These are phyloP conservation scores for Margarornis squamiger DNA, from an alignment of 2,797 vertebrate genomes.

Conservation along the genomic window DNA sequence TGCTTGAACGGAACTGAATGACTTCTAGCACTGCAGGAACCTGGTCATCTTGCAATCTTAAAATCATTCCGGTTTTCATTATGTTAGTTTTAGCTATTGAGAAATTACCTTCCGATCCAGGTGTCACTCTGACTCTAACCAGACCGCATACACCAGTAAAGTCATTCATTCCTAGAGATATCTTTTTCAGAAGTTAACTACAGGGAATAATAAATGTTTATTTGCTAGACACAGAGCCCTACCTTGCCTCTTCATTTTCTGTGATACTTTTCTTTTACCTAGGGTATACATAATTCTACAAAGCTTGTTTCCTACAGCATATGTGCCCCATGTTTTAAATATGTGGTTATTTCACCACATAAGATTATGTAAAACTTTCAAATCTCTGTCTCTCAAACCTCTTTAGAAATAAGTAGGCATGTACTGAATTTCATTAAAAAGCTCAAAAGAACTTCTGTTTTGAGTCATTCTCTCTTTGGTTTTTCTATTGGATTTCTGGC, in stretches of 20 bases:
- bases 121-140: constrained; percentile 34
- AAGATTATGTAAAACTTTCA: constrained; percentile 33
- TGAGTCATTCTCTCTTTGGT: neutral
- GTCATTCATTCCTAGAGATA: constrained; percentile 27
- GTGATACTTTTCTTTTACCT: constrained; percentile 32
- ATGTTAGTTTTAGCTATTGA: constrained; percentile 24
- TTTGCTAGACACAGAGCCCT: constrained; percentile 23
- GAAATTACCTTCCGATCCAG: constrained; percentile 48
- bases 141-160: constrained; percentile 33
- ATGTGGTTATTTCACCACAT: neutral
- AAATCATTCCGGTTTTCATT: constrained; percentile 60
- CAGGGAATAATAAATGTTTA: constrained; percentile 32
- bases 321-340: neutral
- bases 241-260: constrained; percentile 14
- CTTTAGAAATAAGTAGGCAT: constrained; percentile 15
- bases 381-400: constrained; percentile 32
- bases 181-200: constrained; percentile 37
- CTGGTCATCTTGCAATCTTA: constrained; percentile 10
- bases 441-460: constrained; percentile 19
- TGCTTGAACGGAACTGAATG: constrained; percentile 32
- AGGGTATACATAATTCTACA: constrained; percentile 27
- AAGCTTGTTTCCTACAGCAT: constrained; percentile 22
- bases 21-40: constrained; percentile 29
- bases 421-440: constrained; percentile 44
- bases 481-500: neutral